phyloP scores from a whole-genome alignment of 1,140 invertebrate genomes.

The Popillia japonica region DNA sequence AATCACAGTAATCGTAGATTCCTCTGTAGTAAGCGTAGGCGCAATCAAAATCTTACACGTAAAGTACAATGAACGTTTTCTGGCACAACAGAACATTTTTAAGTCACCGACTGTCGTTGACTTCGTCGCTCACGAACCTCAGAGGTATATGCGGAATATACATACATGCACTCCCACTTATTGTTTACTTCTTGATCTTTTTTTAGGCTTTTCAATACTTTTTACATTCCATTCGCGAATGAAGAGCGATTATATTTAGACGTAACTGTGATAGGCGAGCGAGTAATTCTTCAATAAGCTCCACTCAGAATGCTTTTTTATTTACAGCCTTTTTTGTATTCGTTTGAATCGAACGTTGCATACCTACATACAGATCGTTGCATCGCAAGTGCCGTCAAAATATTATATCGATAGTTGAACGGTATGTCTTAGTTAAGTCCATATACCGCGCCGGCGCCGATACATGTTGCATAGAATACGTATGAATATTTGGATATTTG shows the following conservation, averaged over 20 bases:
- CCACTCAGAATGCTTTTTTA: background rate
- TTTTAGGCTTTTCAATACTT: constrained; percentile 30
- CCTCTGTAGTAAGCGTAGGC: background rate
- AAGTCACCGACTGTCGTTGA: constrained; percentile 30
- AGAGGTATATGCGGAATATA: constrained; percentile 14
- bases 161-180: constrained; percentile 30
- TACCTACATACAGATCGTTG: too few species aligned
- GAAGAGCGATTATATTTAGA: constrained; percentile 38
- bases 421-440: too few species aligned
- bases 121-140: constrained; percentile 11
- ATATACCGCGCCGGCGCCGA: too few species aligned
- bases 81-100: constrained; percentile 22
- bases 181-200: constrained; percentile 38
- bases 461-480: too few species aligned
- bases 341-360: background rate
- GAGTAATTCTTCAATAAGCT: constrained; percentile 1
- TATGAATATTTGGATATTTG: too few species aligned
- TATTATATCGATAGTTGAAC: too few species aligned
- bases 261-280: constrained; percentile 33
- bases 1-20: background rate
- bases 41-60: constrained; percentile 21
- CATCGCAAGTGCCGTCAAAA: too few species aligned
- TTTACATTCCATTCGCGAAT: constrained; percentile 36
- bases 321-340: constrained; percentile 16
- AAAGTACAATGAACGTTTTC: constrained; percentile 29